Evolutionary conservation across 2,113 vertebrate species (phyloP).

Genomic region (Neopipo cinnamomea): DNA sequence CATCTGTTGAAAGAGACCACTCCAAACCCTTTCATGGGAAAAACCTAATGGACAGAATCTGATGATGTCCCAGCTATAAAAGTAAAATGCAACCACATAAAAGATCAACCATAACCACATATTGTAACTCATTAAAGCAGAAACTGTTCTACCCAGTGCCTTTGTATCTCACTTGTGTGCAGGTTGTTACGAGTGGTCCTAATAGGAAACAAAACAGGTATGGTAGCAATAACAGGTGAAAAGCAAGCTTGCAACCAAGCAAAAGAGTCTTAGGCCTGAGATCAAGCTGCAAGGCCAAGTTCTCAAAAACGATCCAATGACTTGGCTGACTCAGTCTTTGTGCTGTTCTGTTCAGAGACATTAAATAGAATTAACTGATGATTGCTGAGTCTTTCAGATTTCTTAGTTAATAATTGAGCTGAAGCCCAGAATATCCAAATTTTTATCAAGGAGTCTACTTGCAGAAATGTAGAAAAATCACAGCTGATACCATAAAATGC

Average conservation of each 20-base stretch:
- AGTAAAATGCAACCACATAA: neutral
- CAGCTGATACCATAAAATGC: neutral
- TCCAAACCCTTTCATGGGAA: neutral
- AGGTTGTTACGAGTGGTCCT: neutral
- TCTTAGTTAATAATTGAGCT: neutral
- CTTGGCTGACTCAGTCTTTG: neutral
- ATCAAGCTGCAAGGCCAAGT: neutral
- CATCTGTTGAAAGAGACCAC: neutral
- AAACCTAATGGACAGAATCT: neutral
- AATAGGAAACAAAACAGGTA: neutral
- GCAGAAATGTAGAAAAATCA: neutral
- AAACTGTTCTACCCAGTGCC: neutral
- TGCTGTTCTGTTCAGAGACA: neutral
- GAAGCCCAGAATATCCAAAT: neutral
- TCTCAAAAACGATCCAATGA: neutral
- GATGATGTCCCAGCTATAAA: neutral
- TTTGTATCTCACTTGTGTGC: neutral
- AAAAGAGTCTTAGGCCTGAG: neutral
- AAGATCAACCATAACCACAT: neutral
- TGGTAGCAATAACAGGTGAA: neutral
- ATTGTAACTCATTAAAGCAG: neutral
- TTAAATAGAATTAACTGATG: neutral
- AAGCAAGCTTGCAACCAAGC: neutral
- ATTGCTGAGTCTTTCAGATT: neutral
- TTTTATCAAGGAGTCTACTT: neutral